A percentile compares a stretch with the other conserved stretches of the same genome.
Conservation (phyloP, 1,140 invertebrate species). For the Pentalonia nigronervosa region DNA sequence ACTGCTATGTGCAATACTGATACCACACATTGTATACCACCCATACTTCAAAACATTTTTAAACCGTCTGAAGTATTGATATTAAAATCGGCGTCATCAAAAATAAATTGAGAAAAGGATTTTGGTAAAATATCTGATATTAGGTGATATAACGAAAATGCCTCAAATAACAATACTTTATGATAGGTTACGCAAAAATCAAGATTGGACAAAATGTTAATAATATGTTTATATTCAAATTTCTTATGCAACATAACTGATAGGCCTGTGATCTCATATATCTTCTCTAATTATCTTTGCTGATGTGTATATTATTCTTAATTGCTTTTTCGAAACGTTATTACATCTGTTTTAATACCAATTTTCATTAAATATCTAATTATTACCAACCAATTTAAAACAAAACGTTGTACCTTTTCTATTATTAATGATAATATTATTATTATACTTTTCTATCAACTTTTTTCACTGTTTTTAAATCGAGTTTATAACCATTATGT, state of each 20-base stretch:
- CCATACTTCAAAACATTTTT: constrained; percentile 62
- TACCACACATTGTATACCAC: constrained; percentile 60
- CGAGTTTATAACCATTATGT: not conserved
- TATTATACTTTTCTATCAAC: not conserved
- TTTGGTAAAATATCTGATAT: constrained; percentile 53
- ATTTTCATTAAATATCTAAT: constrained; percentile 34
- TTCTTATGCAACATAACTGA: constrained; percentile 60
- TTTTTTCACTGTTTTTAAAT: not conserved
- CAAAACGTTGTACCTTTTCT: constrained; percentile 2
- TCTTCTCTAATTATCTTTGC: constrained; percentile 21
- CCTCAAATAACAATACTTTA: constrained; percentile 60
- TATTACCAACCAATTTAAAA: constrained; percentile 23
- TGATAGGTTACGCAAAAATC: constrained; percentile 61
- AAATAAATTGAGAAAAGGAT: constrained; percentile 61
- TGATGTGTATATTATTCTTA: constrained; percentile 32
- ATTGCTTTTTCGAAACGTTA: not conserved
- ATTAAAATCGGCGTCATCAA: constrained; percentile 62
- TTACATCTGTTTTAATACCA: constrained; percentile 23
- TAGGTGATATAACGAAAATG: constrained; percentile 59
- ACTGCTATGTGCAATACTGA: not conserved
- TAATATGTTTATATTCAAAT: constrained; percentile 61
- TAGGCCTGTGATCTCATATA: constrained; percentile 54
- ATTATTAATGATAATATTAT: not conserved
- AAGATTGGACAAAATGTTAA: constrained; percentile 60
- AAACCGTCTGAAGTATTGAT: constrained; percentile 61